Percentiles rank a stretch among this genome's conserved stretches.
Conservation (phyloP, 2,797 vertebrate genomes). For the Vultur gryphus region DNA sequence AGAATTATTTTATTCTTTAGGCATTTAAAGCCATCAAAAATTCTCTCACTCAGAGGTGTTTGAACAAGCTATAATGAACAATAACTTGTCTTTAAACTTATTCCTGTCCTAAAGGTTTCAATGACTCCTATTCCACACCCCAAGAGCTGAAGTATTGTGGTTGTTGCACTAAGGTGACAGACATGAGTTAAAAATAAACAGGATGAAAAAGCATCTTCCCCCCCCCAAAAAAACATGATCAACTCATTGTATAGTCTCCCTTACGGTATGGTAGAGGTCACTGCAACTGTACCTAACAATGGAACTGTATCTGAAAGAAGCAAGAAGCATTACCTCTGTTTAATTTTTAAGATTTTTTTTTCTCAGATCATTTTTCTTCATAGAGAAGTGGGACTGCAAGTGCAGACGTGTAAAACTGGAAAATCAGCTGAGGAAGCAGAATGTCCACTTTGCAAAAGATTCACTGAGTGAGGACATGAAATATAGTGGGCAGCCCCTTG, state of each 20-base stretch:
- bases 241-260: not conserved
- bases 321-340: not conserved
- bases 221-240: not conserved
- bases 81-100: not conserved
- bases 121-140: not conserved
- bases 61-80: not conserved
- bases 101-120: not conserved
- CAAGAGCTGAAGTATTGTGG: not conserved
- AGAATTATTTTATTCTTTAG: not conserved
- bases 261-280: not conserved
- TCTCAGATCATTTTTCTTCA: not conserved
- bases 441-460: constrained; percentile 29
- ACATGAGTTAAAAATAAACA: not conserved
- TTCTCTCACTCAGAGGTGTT: not conserved
- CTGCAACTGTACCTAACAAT: not conserved
- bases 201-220: not conserved
- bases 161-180: not conserved
- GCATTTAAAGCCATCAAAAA: not conserved
- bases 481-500: not conserved
- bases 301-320: not conserved
- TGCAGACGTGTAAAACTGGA: not conserved
- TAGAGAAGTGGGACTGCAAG: not conserved
- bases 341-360: not conserved
- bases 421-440: constrained; percentile 53
- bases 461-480: constrained; percentile 10